Evolutionary conservation across 2,797 vertebrate species (phyloP).

Genomic region (Pangasius krempfi): DNA sequence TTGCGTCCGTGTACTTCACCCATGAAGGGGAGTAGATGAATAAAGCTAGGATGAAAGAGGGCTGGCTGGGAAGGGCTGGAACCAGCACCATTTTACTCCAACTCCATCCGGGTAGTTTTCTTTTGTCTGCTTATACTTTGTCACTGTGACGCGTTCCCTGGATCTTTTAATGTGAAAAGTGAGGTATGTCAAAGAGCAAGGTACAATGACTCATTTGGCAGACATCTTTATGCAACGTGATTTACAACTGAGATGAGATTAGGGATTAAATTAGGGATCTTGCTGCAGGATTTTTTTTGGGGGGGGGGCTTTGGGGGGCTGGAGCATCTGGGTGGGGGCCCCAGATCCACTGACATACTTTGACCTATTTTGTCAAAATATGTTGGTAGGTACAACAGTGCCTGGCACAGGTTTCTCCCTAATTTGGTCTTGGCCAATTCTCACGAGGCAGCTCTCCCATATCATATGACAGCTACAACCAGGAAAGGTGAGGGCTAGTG

Average conservation of each 20-base stretch:
- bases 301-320: too few species aligned
- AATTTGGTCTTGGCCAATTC: not conserved
- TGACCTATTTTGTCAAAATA: not conserved
- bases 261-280: not conserved
- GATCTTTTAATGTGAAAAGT: not conserved
- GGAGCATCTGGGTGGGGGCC: not conserved
- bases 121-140: not conserved
- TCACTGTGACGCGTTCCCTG: constrained; percentile 11
- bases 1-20: constrained; percentile 47
- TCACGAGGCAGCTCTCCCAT: not conserved
- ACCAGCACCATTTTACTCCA: constrained; percentile 38
- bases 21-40: constrained; percentile 51
- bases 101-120: constrained; percentile 8
- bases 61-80: constrained; percentile 37
- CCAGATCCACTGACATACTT: not conserved
- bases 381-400: not conserved
- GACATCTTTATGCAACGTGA: not conserved
- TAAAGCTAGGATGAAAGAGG: constrained; percentile 52
- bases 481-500: not conserved
- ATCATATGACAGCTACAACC: not conserved
- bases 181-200: not conserved
- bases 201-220: not conserved
- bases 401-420: not conserved
- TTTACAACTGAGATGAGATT: not conserved
- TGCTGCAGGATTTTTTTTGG: not conserved